Evolutionary conservation across 1,140 invertebrate genomes (phyloP).

Genomic region (Bombus waltoni): DNA sequence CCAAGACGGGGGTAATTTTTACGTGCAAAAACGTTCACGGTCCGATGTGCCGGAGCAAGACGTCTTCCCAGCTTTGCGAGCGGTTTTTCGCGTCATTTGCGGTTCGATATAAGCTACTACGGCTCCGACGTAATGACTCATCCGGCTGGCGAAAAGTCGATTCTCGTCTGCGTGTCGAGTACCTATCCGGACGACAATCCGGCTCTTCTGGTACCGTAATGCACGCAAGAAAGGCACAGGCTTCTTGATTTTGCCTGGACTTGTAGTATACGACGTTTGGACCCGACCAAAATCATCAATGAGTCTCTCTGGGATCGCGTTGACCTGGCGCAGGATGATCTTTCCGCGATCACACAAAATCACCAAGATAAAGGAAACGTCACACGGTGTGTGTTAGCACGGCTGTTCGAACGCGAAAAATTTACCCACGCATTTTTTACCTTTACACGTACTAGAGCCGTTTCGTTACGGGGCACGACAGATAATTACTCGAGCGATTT

Average conservation of each 20-base stretch:
- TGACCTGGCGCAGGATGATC: neutral
- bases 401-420: too few species aligned
- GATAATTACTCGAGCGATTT: too few species aligned
- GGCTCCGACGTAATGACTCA: slow-evolving; percentile 35
- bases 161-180: slow-evolving; percentile 34
- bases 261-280: slow-evolving; percentile 40
- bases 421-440: too few species aligned
- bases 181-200: slow-evolving; percentile 52
- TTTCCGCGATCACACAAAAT: neutral
- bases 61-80: slow-evolving; percentile 25
- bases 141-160: slow-evolving; percentile 34
- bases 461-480: too few species aligned
- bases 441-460: too few species aligned
- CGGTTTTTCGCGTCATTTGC: slow-evolving; percentile 51
- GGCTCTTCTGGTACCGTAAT: slow-evolving; percentile 57
- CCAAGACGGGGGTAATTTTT: slow-evolving; percentile 46
- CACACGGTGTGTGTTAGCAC: neutral
- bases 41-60: slow-evolving; percentile 12
- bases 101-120: slow-evolving; percentile 47
- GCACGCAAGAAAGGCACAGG: slow-evolving; percentile 54
- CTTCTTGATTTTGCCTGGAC: slow-evolving; percentile 51
- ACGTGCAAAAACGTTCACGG: slow-evolving; percentile 33
- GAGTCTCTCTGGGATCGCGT: slow-evolving; percentile 36
- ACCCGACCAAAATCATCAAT: slow-evolving; percentile 64
- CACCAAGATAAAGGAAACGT: neutral